phyloP scores from a whole-genome alignment of 2,888 invertebrate genomes.

The Microchrysa polita region DNA sequence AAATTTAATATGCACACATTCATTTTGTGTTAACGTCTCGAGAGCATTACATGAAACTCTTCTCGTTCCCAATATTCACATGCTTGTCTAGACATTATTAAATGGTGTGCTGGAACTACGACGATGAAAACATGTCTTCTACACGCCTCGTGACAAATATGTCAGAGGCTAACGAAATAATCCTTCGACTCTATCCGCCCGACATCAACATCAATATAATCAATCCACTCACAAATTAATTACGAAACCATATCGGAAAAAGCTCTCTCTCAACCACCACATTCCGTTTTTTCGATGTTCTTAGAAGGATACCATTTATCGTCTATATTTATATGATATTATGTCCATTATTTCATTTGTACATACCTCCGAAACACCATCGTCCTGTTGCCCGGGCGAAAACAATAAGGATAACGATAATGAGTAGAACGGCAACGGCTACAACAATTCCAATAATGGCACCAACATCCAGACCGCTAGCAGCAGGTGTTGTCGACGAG shows the following conservation, averaged over 20 bases:
- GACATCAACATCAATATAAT: too few species aligned
- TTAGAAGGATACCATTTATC: too few species aligned
- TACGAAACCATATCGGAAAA: too few species aligned
- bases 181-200: too few species aligned
- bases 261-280: too few species aligned
- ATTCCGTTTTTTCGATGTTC: too few species aligned
- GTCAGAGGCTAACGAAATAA: background rate
- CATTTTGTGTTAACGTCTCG: background rate
- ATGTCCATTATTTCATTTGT: slow-evolving; percentile 44
- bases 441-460: slow-evolving; percentile 80
- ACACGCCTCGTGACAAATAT: background rate
- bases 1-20: slow-evolving; percentile 4
- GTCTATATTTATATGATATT: too few species aligned
- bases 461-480: slow-evolving; percentile 76
- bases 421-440: slow-evolving; percentile 73
- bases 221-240: too few species aligned
- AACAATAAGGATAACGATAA: slow-evolving; percentile 73
- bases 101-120: too few species aligned
- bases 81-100: background rate
- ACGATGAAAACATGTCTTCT: too few species aligned
- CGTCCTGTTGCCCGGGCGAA: slow-evolving; percentile 82
- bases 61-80: background rate
- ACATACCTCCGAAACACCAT: slow-evolving; percentile 90
- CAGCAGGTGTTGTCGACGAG: slow-evolving; percentile 72
- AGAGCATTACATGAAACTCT: background rate